Evolutionary conservation across 2,797 vertebrate genomes (phyloP), one percentile per base, ranked within the genome.

Genomic region (Momotus momota): DNA sequence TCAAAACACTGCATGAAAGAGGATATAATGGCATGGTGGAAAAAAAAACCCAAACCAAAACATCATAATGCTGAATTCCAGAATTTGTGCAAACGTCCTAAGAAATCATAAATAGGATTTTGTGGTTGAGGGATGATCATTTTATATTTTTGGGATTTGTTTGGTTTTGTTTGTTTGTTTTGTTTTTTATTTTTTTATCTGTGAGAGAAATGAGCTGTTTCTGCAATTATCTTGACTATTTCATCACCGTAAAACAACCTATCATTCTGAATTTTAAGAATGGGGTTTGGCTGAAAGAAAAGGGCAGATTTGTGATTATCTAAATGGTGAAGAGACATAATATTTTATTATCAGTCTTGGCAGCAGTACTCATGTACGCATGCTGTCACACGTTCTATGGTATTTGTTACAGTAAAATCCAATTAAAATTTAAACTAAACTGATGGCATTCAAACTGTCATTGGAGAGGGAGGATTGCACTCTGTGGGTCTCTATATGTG

Each of bases 351-450:
- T 70, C 78, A 73, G 55, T 51, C 55, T 94, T 96, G 89, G 94
- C 94, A 94, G 82, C 77, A 38, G 14, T 25, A 31, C 33, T 73
- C 40, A 2, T 14, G 31, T 81, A 40, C n/a, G 48, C 65, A 71
- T 71, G 80, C 84, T 77, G 55, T 58, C 81, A 83, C 58, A 15
- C 72, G 57, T 18, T 67, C 31, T 6, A 45, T 74, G 46, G 23
- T 70, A 80, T 90, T 91, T 78, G 57, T 94, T 88, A 46, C 33
- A 55, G 57, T 86, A 91, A 95, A 88, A 95, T 67, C 88, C 86
- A 94, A 97, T 94, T 96, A 94, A 91, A 91, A 86, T 94, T 91
- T 91, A 88, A 92, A 90, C 80, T n/a, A 35, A 89, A 27, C 33
- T 94, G 73, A 8, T 90, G 87, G 61, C 19, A 29, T 67, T 70